Percentiles rank a stretch among this genome's conserved stretches.
Conservation (phyloP, 2,888 invertebrate genomes). For the Stramonita haemastoma region DNA sequence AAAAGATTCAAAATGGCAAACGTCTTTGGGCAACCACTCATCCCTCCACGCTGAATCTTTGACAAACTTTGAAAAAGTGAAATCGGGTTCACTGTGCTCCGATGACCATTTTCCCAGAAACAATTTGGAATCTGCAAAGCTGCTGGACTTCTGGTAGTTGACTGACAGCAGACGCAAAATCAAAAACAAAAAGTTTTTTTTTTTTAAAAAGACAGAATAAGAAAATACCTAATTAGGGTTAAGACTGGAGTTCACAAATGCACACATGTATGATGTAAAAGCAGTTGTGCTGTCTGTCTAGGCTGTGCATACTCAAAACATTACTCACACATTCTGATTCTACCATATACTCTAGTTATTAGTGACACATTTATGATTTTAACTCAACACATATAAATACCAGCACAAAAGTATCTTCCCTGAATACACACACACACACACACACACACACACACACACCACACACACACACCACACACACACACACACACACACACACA, state of each 20-base stretch:
- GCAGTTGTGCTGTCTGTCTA: too few relatives aligned
- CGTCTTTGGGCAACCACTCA: neutral
- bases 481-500: too few relatives aligned
- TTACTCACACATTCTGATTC: too few relatives aligned
- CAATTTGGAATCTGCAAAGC: conserved; percentile 18
- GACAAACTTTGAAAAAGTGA: conserved; percentile 18
- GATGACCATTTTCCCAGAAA: conserved; percentile 26
- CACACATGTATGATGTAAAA: neutral
- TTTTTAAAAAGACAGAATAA: neutral
- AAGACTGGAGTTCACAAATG: neutral
- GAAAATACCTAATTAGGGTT: neutral
- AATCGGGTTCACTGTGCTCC: neutral
- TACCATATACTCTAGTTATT: too few relatives aligned
- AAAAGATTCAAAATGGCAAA: conserved; percentile 35
- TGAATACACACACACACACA: too few relatives aligned
- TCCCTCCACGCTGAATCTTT: neutral
- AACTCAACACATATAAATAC: too few relatives aligned
- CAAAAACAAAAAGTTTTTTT: neutral
- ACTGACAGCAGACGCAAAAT: conserved; percentile 12
- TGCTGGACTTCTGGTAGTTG: conserved; percentile 17
- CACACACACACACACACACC: too few relatives aligned
- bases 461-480: too few relatives aligned
- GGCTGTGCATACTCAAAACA: too few relatives aligned
- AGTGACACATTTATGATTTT: too few relatives aligned
- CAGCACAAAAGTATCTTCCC: too few relatives aligned